These are phyloP conservation scores for Orcinus orca DNA, from an alignment of 2,113 vertebrate species.

Conservation along the genomic window DNA sequence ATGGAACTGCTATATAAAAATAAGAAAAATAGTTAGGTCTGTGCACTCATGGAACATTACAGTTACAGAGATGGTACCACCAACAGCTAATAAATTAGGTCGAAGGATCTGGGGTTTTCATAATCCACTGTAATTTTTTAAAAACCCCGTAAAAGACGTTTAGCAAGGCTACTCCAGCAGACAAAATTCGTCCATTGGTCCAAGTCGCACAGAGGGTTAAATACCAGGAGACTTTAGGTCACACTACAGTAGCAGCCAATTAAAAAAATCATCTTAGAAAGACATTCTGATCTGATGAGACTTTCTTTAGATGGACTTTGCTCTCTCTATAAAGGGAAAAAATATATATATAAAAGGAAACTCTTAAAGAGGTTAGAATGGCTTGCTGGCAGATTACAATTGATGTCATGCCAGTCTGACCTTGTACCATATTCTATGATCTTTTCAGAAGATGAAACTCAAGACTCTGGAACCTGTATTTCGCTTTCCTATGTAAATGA, in stretches of 20 bases:
- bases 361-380: background rate
- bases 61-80: conserved; percentile 45
- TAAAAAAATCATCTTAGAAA: conserved; percentile 78
- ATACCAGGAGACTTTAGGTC: conserved; percentile 73
- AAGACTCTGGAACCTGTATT: background rate
- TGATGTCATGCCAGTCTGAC: conserved; percentile 57
- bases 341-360: background rate
- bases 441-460: conserved; percentile 50
- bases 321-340: background rate
- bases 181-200: conserved; percentile 74
- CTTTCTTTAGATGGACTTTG: conserved; percentile 57
- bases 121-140: background rate
- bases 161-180: conserved; percentile 75
- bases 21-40: conserved; percentile 46
- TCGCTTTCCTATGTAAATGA: conserved; percentile 1
- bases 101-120: conserved; percentile 74
- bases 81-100: conserved; percentile 73
- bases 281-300: conserved; percentile 76
- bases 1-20: conserved; percentile 38
- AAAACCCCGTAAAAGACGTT: conserved; percentile 63
- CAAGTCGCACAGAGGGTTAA: conserved; percentile 80
- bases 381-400: conserved; percentile 14
- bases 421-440: conserved; percentile 5
- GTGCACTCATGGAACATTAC: background rate
- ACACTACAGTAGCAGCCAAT: conserved; percentile 73